A percentile compares a stretch with the other conserved stretches of the same genome.
These are phyloP conservation scores for Neuroscelio doddi DNA, from an alignment of 2,888 invertebrate genomes.

Conservation along the genomic window DNA sequence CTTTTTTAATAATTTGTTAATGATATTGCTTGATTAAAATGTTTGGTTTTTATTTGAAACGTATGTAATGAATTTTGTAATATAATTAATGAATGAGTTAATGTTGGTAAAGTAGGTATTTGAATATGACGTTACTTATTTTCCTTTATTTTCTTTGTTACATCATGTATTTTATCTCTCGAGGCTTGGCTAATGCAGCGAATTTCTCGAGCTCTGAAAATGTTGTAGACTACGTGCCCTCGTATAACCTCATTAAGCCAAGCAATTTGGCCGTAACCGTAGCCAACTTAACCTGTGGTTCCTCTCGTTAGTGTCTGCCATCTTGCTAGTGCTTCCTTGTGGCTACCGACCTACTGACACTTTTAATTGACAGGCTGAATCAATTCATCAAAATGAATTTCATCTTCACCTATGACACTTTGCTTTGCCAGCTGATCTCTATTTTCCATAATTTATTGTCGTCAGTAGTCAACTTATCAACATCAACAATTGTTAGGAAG, in stretches of 20 bases:
- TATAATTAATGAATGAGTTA: too few species aligned
- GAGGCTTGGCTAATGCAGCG: slow-evolving; percentile 24
- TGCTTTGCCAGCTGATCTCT: background rate
- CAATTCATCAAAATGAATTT: slow-evolving; percentile 35
- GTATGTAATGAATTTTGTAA: too few species aligned
- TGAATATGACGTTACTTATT: too few species aligned
- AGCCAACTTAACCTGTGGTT: slow-evolving; percentile 46
- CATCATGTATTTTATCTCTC: slow-evolving; percentile 3
- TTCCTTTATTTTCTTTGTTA: slow-evolving; percentile 11
- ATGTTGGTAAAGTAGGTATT: too few species aligned
- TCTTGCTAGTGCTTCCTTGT: slow-evolving; percentile 35
- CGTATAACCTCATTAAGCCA: slow-evolving; percentile 48
- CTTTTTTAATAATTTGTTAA: too few species aligned
- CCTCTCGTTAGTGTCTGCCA: slow-evolving; percentile 49
- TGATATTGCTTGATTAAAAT: too few species aligned
- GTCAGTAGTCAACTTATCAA: too few species aligned
- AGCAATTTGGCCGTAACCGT: slow-evolving; percentile 47
- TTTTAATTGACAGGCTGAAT: slow-evolving; percentile 44
- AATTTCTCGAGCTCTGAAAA: slow-evolving; percentile 32
- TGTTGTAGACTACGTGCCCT: slow-evolving; percentile 33
- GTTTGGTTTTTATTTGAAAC: too few species aligned
- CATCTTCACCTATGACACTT: slow-evolving; percentile 22
- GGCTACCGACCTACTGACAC: slow-evolving; percentile 33
- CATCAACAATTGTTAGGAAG: too few species aligned
- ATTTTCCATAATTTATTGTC: slow-evolving; percentile 8